phyloP scores from a whole-genome alignment of 2,113 vertebrate species.

The Oncorhynchus keta region DNA sequence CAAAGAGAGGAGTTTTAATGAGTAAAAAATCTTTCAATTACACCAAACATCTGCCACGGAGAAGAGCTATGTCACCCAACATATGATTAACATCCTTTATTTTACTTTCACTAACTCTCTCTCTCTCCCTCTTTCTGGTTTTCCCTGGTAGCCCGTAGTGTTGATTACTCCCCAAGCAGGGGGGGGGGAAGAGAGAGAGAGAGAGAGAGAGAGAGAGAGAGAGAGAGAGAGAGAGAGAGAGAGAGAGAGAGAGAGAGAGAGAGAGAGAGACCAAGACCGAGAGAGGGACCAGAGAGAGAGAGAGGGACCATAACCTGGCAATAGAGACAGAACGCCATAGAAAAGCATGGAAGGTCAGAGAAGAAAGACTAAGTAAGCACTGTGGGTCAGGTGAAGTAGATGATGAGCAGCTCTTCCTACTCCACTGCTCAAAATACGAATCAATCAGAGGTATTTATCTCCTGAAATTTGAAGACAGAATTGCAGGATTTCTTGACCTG shows the following conservation, averaged over 20 bases:
- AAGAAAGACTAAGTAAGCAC: too few relatives aligned
- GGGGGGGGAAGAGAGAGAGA: slow-evolving; percentile 22
- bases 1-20: slow-evolving; percentile 41
- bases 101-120: slow-evolving; percentile 7
- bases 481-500: too few relatives aligned
- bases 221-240: slow-evolving; percentile 21
- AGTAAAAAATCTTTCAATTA: slow-evolving; percentile 57
- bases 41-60: slow-evolving; percentile 56
- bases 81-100: not conserved
- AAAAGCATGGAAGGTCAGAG: too few relatives aligned
- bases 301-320: too few relatives aligned
- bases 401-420: too few relatives aligned
- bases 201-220: not conserved
- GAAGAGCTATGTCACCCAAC: slow-evolving; percentile 35
- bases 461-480: too few relatives aligned
- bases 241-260: not conserved
- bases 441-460: too few relatives aligned
- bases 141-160: not conserved
- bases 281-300: slow-evolving; percentile 4
- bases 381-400: too few relatives aligned
- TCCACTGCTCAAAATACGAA: too few relatives aligned
- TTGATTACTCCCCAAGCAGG: slow-evolving; percentile 36
- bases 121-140: not conserved
- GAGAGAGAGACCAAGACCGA: slow-evolving; percentile 28
- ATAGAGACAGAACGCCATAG: too few relatives aligned